Evolutionary conservation across 2,797 vertebrate species (phyloP).

Genomic region (Scomberomorus guttatus): DNA sequence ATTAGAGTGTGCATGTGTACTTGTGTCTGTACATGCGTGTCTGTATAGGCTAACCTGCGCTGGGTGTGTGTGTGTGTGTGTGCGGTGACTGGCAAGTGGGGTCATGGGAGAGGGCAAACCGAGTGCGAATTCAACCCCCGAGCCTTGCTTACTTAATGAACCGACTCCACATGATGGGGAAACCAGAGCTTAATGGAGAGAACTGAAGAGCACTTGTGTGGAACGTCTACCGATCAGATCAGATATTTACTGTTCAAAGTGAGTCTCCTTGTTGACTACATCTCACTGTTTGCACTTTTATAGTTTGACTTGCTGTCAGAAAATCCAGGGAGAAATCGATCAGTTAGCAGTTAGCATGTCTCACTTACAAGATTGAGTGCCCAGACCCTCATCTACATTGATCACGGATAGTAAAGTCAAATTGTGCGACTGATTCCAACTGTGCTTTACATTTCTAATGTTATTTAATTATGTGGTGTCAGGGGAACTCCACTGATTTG

Average conservation of each 20-base stretch:
- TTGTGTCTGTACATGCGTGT: conserved; percentile 36
- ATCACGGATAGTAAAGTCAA: background rate
- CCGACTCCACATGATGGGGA: conserved; percentile 63
- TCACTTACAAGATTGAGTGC: background rate
- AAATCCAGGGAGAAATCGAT: conserved; percentile 24
- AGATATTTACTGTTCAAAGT: conserved; percentile 43
- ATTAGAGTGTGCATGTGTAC: background rate
- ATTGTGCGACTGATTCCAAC: background rate
- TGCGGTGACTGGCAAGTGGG: conserved; percentile 68
- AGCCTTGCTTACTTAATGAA: conserved; percentile 81
- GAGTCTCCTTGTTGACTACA: conserved; percentile 14
- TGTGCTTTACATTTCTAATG: too few relatives aligned
- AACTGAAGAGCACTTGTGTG: conserved; percentile 49
- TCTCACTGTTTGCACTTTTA: conserved; percentile 10
- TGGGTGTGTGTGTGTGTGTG: conserved; percentile 26
- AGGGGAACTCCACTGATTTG: too few relatives aligned
- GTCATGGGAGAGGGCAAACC: conserved; percentile 82
- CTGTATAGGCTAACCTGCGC: conserved; percentile 54
- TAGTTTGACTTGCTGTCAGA: conserved; percentile 31
- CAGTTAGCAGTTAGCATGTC: conserved; percentile 19
- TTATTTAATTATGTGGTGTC: too few relatives aligned
- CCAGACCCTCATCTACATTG: background rate
- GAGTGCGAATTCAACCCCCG: conserved; percentile 78
- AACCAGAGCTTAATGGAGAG: conserved; percentile 69
- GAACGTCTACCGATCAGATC: conserved; percentile 47